Percentiles rank a stretch among this genome's conserved stretches.
Conservation (phyloP, 30 jellyfish, hydroid and myxozoan genomes). For the Cassiopea xamachana region DNA sequence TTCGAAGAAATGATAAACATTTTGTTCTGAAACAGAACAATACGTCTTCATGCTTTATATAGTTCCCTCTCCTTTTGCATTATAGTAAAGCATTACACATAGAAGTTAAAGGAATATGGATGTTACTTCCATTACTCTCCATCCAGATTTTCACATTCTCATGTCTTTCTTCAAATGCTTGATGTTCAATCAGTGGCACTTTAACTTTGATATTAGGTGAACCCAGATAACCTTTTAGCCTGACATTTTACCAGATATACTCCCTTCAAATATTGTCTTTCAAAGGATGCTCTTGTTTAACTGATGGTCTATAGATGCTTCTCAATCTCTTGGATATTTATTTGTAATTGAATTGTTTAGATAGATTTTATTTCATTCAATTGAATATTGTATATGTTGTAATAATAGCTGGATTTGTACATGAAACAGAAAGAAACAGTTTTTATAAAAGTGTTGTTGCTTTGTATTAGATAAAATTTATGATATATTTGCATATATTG, state of each 20-base stretch:
- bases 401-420: slow-evolving; percentile 54
- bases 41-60: not conserved
- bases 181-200: too few species aligned
- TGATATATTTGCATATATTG: slow-evolving; percentile 54
- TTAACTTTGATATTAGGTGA: too few species aligned
- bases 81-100: too few species aligned
- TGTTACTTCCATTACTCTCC: too few species aligned
- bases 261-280: too few species aligned
- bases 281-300: not conserved
- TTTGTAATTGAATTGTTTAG: slow-evolving; percentile 43
- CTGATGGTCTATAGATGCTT: not conserved
- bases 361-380: slow-evolving; percentile 39
- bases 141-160: too few species aligned
- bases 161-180: too few species aligned
- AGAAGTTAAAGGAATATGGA: too few species aligned
- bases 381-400: slow-evolving; percentile 59
- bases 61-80: not conserved
- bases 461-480: slow-evolving; percentile 2
- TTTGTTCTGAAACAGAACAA: not conserved
- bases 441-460: slow-evolving; percentile 23
- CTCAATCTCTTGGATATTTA: slow-evolving; percentile 48
- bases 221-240: too few species aligned
- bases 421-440: slow-evolving; percentile 16
- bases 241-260: too few species aligned
- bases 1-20: not conserved